phyloP scores from a whole-genome alignment of 2,888 invertebrate genomes.

The Sinodicranocentrus sp. region DNA sequence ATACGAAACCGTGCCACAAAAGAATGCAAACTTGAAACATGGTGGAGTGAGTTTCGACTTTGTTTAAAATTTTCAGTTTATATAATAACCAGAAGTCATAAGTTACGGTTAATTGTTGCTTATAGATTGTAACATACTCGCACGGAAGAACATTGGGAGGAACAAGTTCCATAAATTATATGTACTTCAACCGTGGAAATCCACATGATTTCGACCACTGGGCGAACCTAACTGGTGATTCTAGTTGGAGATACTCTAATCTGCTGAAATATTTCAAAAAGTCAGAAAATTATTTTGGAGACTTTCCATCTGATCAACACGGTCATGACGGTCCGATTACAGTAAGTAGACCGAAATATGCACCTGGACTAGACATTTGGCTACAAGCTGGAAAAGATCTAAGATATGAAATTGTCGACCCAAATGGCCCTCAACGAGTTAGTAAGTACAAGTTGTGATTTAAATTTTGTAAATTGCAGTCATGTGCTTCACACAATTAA shows the following conservation, averaged over 20 bases:
- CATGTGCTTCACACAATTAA: too few relatives aligned
- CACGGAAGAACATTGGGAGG: too few relatives aligned
- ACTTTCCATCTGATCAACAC: slow-evolving; percentile 77
- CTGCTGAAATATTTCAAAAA: slow-evolving; percentile 90
- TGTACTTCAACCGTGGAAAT: slow-evolving; percentile 31
- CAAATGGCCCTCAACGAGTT: slow-evolving; percentile 60
- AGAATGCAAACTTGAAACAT: slow-evolving; percentile 17
- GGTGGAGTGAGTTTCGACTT: too few relatives aligned
- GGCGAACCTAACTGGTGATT: slow-evolving; percentile 81
- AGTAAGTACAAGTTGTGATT: too few relatives aligned
- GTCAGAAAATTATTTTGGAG: slow-evolving; percentile 55
- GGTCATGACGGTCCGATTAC: slow-evolving; percentile 51
- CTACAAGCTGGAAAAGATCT: slow-evolving; percentile 47
- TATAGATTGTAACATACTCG: background rate
- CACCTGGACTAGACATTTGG: slow-evolving; percentile 36
- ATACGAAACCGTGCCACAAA: slow-evolving; percentile 38
- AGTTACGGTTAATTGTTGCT: too few relatives aligned
- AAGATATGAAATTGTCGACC: slow-evolving; percentile 42
- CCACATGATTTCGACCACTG: slow-evolving; percentile 45
- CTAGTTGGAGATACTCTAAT: slow-evolving; percentile 91
- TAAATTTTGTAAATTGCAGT: too few relatives aligned
- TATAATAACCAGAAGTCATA: too few relatives aligned
- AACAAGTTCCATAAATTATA: slow-evolving; percentile 10
- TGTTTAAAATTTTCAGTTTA: too few relatives aligned
- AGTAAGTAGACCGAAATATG: slow-evolving; percentile 31